A percentile compares a stretch with the other conserved stretches of the same genome.
phyloP scores from a whole-genome alignment of 2,797 vertebrate species.

The Mormyrus proboscirostris region DNA sequence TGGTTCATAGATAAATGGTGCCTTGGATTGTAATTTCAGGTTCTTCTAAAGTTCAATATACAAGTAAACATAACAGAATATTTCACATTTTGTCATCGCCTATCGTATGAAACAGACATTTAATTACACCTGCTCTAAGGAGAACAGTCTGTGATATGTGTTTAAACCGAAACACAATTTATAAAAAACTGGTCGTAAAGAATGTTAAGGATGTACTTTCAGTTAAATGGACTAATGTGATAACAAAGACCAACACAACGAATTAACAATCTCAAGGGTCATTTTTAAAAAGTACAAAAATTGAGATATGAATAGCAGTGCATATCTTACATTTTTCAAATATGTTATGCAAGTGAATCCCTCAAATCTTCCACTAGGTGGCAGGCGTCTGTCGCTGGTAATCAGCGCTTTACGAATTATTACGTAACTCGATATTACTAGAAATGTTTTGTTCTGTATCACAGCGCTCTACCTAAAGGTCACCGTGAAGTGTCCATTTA shows the following conservation, averaged over 20 bases:
- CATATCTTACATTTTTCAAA: background rate
- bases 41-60: background rate
- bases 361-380: background rate
- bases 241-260: background rate
- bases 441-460: background rate
- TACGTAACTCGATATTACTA: background rate
- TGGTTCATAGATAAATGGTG: background rate
- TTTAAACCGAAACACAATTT: background rate
- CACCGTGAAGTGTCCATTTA: background rate
- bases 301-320: background rate
- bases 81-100: background rate
- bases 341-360: constrained; percentile 29
- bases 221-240: background rate
- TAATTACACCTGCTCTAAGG: background rate
- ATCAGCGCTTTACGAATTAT: background rate
- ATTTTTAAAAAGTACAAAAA: background rate
- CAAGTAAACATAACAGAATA: background rate
- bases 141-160: background rate
- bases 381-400: background rate
- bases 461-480: background rate
- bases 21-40: background rate
- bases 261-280: background rate
- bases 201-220: background rate
- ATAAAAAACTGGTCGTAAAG: background rate
- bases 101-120: background rate